A percentile compares a stretch with the other conserved stretches of the same genome.
phyloP scores from a whole-genome alignment of 2,888 invertebrate species.

The Polyploca ridens region DNA sequence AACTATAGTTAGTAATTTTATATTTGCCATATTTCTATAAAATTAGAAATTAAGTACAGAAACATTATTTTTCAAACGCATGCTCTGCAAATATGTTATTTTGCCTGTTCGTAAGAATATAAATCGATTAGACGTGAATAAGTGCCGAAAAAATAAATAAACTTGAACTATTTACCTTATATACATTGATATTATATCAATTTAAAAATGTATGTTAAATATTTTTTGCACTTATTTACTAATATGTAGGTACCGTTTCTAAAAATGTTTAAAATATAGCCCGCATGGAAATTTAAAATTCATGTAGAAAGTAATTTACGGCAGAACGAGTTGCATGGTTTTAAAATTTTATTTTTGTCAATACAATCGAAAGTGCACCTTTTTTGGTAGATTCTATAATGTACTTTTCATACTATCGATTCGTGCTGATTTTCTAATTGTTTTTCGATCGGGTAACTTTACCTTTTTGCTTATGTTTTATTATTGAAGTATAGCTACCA shows the following conservation, averaged over 20 bases:
- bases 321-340: slow-evolving; percentile 6
- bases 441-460: slow-evolving; percentile 2
- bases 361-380: background rate
- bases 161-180: background rate
- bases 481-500: background rate
- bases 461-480: slow-evolving; percentile 10
- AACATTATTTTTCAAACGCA: background rate
- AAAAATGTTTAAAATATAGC: background rate
- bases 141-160: background rate
- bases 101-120: slow-evolving; percentile 10
- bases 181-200: background rate
- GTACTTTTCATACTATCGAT: background rate
- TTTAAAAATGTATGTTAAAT: background rate
- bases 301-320: background rate
- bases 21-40: background rate
- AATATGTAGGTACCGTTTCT: background rate
- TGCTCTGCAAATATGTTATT: background rate
- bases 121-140: background rate
- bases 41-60: background rate
- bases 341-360: background rate
- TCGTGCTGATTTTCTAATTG: background rate
- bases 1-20: slow-evolving; percentile 2
- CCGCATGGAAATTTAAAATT: slow-evolving; percentile 2
- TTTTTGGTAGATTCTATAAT: background rate
- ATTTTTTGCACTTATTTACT: slow-evolving; percentile 5